Conservation (phyloP, 2,797 vertebrate genomes). For the Delichon dasypus region DNA sequence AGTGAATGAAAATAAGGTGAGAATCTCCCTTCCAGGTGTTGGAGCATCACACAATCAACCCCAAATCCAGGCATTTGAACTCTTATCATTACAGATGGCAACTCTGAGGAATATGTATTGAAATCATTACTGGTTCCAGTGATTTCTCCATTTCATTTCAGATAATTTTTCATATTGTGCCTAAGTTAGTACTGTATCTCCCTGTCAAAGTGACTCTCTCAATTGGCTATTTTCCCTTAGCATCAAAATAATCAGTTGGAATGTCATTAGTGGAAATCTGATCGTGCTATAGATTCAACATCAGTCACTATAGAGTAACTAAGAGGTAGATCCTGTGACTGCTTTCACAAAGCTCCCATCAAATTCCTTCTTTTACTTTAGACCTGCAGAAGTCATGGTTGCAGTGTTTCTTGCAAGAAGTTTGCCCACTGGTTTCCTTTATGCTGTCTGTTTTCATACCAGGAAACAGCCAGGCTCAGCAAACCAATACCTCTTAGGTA, state of each 20-base stretch:
- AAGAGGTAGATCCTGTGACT: neutral
- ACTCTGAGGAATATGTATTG: neutral
- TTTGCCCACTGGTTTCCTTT: neutral
- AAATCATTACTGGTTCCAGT: neutral
- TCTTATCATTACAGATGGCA: neutral
- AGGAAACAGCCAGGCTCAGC: neutral
- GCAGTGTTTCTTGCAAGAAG: neutral
- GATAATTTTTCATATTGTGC: neutral
- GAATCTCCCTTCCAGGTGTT: neutral
- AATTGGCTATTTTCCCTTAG: neutral
- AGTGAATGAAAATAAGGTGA: neutral
- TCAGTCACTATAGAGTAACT: neutral
- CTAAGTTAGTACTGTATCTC: neutral
- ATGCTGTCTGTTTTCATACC: neutral
- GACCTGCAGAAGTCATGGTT: neutral
- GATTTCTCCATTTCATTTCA: neutral
- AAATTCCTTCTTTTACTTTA: neutral
- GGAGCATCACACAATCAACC: neutral
- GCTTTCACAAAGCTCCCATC: neutral
- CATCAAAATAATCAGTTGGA: neutral
- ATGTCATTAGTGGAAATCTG: neutral
- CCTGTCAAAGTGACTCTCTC: neutral
- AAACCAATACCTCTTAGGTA: neutral
- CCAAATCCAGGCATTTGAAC: neutral
- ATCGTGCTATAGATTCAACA: neutral